Conservation (phyloP, 2,888 invertebrate genomes). For the Camptogramma bilineatum region DNA sequence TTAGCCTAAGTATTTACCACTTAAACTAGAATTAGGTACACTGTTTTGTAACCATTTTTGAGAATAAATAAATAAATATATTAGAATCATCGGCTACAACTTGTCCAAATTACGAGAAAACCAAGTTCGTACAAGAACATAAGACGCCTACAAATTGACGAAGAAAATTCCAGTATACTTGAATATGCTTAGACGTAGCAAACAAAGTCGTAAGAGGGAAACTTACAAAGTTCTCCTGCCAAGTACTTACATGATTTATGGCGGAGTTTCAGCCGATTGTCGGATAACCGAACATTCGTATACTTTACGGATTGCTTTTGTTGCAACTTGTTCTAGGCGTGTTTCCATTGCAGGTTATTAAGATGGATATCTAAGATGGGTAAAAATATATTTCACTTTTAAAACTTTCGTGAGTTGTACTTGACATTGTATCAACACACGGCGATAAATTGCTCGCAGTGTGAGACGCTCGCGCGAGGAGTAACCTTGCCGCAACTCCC, state of each 20-base stretch:
- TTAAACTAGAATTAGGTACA: too few species aligned
- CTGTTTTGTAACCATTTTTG: too few species aligned
- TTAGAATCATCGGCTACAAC: background rate
- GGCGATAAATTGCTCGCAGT: too few species aligned
- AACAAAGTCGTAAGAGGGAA: constrained; percentile 18
- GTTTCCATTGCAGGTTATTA: too few species aligned
- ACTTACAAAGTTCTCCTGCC: constrained; percentile 11
- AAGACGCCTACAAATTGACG: background rate
- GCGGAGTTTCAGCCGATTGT: constrained; percentile 18
- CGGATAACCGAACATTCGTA: constrained; percentile 21
- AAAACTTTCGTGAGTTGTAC: too few species aligned
- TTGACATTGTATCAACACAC: too few species aligned
- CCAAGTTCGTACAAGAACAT: background rate
- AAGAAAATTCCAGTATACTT: background rate
- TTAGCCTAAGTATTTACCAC: too few species aligned
- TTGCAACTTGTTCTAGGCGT: background rate
- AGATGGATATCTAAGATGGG: too few species aligned
- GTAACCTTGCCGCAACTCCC: too few species aligned
- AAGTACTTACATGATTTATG: constrained; percentile 21
- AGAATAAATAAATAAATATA: too few species aligned
- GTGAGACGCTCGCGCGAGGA: too few species aligned
- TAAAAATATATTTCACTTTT: too few species aligned
- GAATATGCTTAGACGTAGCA: constrained; percentile 8
- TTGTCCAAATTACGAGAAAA: background rate
- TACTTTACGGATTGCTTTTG: constrained; percentile 22